Base-by-base conservation (phyloP, 1,140 invertebrate genomes). In the Rhopalosiphum maidis region DNA sequence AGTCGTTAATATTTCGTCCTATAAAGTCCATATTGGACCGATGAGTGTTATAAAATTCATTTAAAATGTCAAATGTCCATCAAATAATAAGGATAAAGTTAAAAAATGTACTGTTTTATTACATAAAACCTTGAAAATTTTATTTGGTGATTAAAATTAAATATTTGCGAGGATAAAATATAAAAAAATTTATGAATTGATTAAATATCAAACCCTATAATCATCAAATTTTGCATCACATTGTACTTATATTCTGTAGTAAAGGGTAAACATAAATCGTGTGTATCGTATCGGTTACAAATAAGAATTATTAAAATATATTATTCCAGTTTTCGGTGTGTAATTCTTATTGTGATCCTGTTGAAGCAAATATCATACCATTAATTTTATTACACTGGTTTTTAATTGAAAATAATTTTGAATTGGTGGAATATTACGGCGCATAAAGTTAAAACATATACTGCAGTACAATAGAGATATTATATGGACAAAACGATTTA, bases 11-110 rank as follows among this genome's bases (percentile, higher is more conserved):
- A 88, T 88, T 35, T 88, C 8, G 7, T 35, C 6, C 35, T n/a
- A 35, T 35, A 51, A 88, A 37, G 48, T 87, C 15, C 46, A 87
- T 9, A 54, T 88, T n/a, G 30, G 35, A 88, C 87, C 21, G 30
- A 88, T 2, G 7, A 15, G 30, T 18, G 30, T 77, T 77, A 37
- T 88, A 51, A 88, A 88, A 88, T 51, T 51, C 18, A 35, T 88
- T 88, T 46, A 48, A 88, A 88, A 88, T 88, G 87, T 88, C 87
- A 88, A 88, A 87, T 87, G 30, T 21, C 85, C 30, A 25, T 87
- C 30, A 18, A 51, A n/a, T 87, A 48, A n/a, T 22, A 21, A 77
- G n/a, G 15, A 21, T n/a, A 4, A 77, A n/a, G 0, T 77, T 30
- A 15, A 68, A 68, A 68, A 77, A 68, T 35, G 2, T 51, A n/a